A percentile compares a stretch with the other conserved stretches of the same genome.
Conservation (phyloP, 2,888 invertebrate species). For the Epirrhoe tristata region DNA sequence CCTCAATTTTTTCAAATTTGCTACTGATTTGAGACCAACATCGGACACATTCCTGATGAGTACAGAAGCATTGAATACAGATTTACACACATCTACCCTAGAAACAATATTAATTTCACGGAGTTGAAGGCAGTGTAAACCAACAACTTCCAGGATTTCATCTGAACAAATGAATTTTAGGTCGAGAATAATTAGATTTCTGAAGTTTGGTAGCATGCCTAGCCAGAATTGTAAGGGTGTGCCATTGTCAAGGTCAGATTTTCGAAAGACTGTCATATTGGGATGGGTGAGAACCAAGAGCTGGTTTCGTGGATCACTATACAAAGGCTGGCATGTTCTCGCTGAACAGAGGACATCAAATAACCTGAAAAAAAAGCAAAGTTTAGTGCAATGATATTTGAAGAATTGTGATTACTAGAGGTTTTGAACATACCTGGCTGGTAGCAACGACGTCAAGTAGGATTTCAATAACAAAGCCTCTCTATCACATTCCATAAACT, state of each 20-base stretch:
- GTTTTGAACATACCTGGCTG: conserved; percentile 67
- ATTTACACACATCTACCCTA: conserved; percentile 77
- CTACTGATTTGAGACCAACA: conserved; percentile 69
- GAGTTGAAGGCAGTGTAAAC: conserved; percentile 68
- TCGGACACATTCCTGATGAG: conserved; percentile 79
- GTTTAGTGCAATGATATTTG: not conserved
- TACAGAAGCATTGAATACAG: conserved; percentile 78
- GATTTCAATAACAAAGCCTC: conserved; percentile 67
- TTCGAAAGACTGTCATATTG: conserved; percentile 76
- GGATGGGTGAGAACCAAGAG: conserved; percentile 77
- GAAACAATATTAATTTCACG: conserved; percentile 82
- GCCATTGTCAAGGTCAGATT: conserved; percentile 77
- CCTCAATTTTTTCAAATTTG: conserved; percentile 70
- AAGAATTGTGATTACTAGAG: not conserved
- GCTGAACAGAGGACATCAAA: conserved; percentile 82
- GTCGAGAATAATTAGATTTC: conserved; percentile 72
- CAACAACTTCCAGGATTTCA: conserved; percentile 77
- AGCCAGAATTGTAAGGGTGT: conserved; percentile 77
- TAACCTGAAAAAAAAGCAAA: conserved; percentile 70
- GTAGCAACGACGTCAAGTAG: conserved; percentile 71
- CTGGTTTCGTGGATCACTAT: conserved; percentile 76
- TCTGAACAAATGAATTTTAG: conserved; percentile 82
- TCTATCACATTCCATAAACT: conserved; percentile 67
- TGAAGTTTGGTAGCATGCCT: conserved; percentile 67
- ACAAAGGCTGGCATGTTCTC: conserved; percentile 73